Evolutionary conservation across 2,797 vertebrate genomes (phyloP).

Genomic region (Argentina silus): DNA sequence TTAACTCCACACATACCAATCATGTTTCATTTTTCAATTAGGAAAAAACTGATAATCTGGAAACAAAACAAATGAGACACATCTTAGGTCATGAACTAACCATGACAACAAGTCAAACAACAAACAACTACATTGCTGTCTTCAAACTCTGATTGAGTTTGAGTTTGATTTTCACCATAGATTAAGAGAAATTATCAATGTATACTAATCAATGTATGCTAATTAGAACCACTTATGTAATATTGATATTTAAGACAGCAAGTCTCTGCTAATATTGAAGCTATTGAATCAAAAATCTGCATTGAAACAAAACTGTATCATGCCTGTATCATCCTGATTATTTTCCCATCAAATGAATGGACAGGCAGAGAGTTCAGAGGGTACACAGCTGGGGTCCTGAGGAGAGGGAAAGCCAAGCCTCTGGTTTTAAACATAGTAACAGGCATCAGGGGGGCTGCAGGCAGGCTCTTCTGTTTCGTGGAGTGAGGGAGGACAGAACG

Average conservation of each 20-base stretch:
- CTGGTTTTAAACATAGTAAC: conserved; percentile 62
- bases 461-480: conserved; percentile 19
- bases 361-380: not conserved
- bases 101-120: conserved; percentile 37
- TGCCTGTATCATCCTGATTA: not conserved
- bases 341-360: conserved; percentile 1
- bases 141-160: conserved; percentile 14
- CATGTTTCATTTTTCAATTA: not conserved
- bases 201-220: not conserved
- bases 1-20: not conserved
- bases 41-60: not conserved
- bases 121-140: conserved; percentile 36
- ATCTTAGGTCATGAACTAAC: conserved; percentile 29
- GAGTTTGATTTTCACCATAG: not conserved
- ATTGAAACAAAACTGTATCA: not conserved
- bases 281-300: not conserved
- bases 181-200: not conserved
- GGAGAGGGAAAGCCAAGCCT: conserved; percentile 51
- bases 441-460: conserved; percentile 27
- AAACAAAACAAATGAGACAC: conserved; percentile 8
- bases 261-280: not conserved
- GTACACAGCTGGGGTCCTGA: conserved; percentile 27
- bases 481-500: conserved; percentile 9
- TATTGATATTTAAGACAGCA: not conserved
- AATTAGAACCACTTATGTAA: not conserved